A percentile compares a stretch with the other conserved stretches of the same genome.
Evolutionary conservation across 30 jellyfish, hydroid and myxozoan species (phyloP).

Genomic region (Sanderia malayensis): DNA sequence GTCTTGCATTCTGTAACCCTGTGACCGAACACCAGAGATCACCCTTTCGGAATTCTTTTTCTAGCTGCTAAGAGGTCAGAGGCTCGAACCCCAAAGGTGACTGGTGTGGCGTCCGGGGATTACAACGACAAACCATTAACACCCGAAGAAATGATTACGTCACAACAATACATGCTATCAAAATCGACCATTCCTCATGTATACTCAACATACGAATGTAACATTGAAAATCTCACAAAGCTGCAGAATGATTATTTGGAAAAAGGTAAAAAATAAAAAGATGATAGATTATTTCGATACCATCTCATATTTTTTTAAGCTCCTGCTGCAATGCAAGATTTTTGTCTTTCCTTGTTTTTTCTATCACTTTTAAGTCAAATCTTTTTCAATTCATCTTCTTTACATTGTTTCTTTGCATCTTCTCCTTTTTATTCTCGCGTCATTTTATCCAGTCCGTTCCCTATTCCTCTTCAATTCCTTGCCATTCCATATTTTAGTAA

Average conservation of each 20-base stretch:
- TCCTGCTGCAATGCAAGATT: not conserved
- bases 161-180: conserved; percentile 25
- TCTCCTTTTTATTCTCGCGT: not conserved
- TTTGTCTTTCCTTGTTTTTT: too few relatives aligned
- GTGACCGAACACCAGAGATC: too few relatives aligned
- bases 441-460: too few relatives aligned
- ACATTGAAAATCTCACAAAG: conserved; percentile 7
- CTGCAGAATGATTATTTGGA: not conserved
- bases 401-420: not conserved
- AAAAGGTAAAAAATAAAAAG: not conserved
- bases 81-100: too few relatives aligned
- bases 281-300: not conserved
- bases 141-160: conserved; percentile 5
- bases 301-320: not conserved
- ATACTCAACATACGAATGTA: conserved; percentile 43
- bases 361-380: not conserved
- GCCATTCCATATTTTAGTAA: too few relatives aligned
- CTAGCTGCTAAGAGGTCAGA: too few relatives aligned
- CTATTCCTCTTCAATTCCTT: too few relatives aligned
- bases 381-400: not conserved
- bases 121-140: too few relatives aligned
- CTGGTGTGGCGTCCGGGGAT: too few relatives aligned
- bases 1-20: too few relatives aligned
- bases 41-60: too few relatives aligned
- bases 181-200: conserved; percentile 58